Evolutionary conservation across 2,113 vertebrate species (phyloP), one percentile per base, ranked within the genome.

Genomic region (Oryzias curvinotus): DNA sequence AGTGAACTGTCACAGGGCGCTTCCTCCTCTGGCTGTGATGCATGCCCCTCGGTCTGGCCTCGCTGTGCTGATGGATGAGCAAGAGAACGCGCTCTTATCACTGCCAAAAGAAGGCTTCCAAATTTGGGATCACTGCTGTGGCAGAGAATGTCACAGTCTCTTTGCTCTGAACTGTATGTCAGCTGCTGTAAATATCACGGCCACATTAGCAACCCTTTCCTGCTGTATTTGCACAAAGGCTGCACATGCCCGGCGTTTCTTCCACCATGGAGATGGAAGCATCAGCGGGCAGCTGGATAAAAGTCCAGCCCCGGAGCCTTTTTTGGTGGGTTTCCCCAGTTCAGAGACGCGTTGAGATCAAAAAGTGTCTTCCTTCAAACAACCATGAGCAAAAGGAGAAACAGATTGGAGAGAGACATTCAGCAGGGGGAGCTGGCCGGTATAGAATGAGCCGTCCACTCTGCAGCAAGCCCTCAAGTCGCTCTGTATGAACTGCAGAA

Each of bases 301-400:
- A 7, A 1, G 42, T 0, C 36, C 36, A 36, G 2, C 43, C 61
- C 42, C 49, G 30, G 55, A 58, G 44, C 52, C 17, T 46, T 4
- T 10, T 68, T 64, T 47, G 15, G 25, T n/a, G 12, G 26, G 19
- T 67, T 77, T 52, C 52, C 52, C 18, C n/a, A 49, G 19, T 68
- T 30, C 59, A 58, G 62, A 67, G 48, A 50, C 43, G 5, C 14
- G 43, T 58, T 6, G 48, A 78, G 66, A 82, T 53, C 73, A 21
- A 50, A 65, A 77, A 68, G 77, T 64, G 81, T 86, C 86, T 88
- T 90, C 87, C 86, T 88, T 85, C 83, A 60, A 86, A 86, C 83
- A 88, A 87, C 85, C 86, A 80, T 61, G 63, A 77, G 62, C 58
- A 65, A 65, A 71, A 14, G 4, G 5, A 30, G 62, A 66, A 80